phyloP scores from a whole-genome alignment of 2,888 invertebrate genomes.

The Resseliella maxima region DNA sequence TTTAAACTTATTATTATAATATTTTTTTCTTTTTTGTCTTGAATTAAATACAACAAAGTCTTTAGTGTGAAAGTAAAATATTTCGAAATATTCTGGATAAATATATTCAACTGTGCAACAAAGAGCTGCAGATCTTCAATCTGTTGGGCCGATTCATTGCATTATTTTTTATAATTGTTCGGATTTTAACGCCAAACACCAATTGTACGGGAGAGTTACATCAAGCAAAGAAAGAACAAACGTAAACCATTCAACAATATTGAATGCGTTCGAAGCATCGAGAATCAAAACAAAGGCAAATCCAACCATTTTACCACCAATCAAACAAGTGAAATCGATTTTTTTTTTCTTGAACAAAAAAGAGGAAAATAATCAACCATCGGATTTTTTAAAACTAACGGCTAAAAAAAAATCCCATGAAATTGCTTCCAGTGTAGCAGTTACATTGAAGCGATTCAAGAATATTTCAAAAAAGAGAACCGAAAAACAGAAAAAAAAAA shows the following conservation, averaged over 20 bases:
- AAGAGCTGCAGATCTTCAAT: too few relatives aligned
- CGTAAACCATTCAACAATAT: slow-evolving; percentile 1
- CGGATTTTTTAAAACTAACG: slow-evolving; percentile 29
- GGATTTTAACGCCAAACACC: not conserved
- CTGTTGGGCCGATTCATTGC: not conserved
- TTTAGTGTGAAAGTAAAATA: not conserved
- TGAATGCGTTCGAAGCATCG: slow-evolving; percentile 7
- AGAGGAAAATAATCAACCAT: too few relatives aligned
- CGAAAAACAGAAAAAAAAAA: not conserved
- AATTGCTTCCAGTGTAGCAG: not conserved
- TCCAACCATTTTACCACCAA: not conserved
- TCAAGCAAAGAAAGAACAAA: not conserved
- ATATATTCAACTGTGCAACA: not conserved
- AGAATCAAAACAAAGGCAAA: slow-evolving; percentile 37
- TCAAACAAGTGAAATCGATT: slow-evolving; percentile 39
- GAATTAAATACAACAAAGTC: not conserved
- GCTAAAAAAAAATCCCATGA: not conserved
- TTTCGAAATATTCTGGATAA: too few relatives aligned
- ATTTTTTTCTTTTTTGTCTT: not conserved
- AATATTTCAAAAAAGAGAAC: not conserved
- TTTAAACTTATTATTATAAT: not conserved
- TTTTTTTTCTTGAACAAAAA: not conserved
- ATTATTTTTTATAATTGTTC: not conserved
- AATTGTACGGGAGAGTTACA: not conserved
- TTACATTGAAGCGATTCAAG: not conserved